phyloP scores from a whole-genome alignment of 1,140 invertebrate species.

The Papilio machaon region DNA sequence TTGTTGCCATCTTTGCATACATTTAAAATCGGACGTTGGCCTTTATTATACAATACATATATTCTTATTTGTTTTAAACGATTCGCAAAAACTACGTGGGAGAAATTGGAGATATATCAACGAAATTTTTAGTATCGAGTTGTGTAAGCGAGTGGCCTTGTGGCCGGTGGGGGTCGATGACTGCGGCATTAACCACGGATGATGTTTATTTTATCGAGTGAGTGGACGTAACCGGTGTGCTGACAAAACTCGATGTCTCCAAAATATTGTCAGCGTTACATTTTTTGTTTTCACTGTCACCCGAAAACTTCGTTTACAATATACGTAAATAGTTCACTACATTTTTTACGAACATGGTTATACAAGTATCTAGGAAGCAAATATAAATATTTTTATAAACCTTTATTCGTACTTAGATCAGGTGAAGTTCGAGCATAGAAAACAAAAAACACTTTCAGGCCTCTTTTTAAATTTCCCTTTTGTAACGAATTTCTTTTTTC shows the following conservation, averaged over 20 bases:
- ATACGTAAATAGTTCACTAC: background rate
- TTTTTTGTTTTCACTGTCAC: slow-evolving; percentile 44
- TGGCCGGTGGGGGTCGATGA: slow-evolving; percentile 67
- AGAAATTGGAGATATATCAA: slow-evolving; percentile 48
- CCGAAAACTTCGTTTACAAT: slow-evolving; percentile 3
- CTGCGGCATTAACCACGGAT: slow-evolving; percentile 60
- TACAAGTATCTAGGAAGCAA: background rate
- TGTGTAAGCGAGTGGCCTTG: slow-evolving; percentile 76
- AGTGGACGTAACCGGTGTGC: slow-evolving; percentile 65
- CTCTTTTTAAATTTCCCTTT: background rate
- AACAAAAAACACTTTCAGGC: background rate
- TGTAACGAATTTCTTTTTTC: no score
- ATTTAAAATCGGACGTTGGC: slow-evolving; percentile 3
- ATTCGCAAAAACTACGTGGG: slow-evolving; percentile 25
- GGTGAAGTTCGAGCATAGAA: no score
- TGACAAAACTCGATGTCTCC: slow-evolving; percentile 50
- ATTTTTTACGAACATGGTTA: background rate
- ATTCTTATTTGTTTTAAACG: slow-evolving; percentile 6
- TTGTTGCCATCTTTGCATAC: slow-evolving; percentile 24
- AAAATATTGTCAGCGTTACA: slow-evolving; percentile 45
- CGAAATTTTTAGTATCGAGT: slow-evolving; percentile 61
- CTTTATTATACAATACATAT: slow-evolving; percentile 20
- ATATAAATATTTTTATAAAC: no score
- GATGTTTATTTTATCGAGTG: slow-evolving; percentile 72
- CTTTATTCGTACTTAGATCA: no score